Evolutionary conservation across 2,888 invertebrate species (phyloP).

Genomic region (Perdita meconis): DNA sequence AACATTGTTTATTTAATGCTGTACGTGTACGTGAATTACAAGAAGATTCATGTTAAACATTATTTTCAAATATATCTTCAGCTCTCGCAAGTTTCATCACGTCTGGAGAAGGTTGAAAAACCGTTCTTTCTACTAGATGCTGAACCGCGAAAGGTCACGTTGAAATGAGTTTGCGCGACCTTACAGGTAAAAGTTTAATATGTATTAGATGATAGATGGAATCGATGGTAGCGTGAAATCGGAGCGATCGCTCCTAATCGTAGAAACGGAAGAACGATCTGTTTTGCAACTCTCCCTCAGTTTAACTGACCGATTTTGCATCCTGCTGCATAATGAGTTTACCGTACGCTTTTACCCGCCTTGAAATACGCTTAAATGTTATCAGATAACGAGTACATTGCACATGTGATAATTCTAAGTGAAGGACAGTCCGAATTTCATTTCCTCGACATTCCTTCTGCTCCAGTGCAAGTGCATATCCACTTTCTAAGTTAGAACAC

Average conservation of each 20-base stretch:
- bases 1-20: background rate
- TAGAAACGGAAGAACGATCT: constrained; percentile 50
- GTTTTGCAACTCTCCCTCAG: constrained; percentile 46
- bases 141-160: constrained; percentile 43
- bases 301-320: constrained; percentile 2
- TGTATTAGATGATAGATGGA: constrained; percentile 36
- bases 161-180: constrained; percentile 41
- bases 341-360: background rate
- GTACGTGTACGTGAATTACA: background rate
- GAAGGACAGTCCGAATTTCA: background rate
- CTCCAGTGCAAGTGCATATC: background rate
- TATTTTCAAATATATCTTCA: background rate
- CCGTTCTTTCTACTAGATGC: constrained; percentile 6
- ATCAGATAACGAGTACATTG: constrained; percentile 14
- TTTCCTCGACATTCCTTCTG: background rate
- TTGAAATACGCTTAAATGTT: constrained; percentile 32
- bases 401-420: background rate
- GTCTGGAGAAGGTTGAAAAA: background rate
- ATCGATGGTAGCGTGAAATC: constrained; percentile 55
- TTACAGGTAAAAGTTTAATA: constrained; percentile 52
- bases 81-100: background rate
- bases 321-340: constrained; percentile 25
- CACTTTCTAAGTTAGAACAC: no score
- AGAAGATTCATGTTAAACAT: background rate
- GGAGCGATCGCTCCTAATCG: constrained; percentile 47